These are phyloP conservation scores for Ceratina australensis DNA, from an alignment of 1,140 invertebrate species.

Conservation along the genomic window DNA sequence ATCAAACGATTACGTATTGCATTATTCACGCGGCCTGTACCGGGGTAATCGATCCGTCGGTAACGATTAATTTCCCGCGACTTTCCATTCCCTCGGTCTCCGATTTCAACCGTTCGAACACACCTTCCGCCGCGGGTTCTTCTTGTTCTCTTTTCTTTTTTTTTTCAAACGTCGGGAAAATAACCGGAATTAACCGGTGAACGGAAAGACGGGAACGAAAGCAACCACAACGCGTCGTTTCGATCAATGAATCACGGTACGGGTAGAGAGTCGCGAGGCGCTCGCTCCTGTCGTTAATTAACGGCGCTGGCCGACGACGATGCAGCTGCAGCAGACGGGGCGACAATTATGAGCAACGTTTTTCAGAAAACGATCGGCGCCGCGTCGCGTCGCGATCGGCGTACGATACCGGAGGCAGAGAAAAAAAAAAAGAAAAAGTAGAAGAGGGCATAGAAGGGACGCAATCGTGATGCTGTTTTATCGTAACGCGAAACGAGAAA, in stretches of 20 bases:
- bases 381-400: background rate
- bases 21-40: conserved; percentile 21
- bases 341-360: conserved; percentile 33
- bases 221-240: too few relatives aligned
- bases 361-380: background rate
- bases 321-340: background rate
- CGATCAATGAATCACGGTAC: background rate
- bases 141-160: background rate
- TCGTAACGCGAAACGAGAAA: conserved; percentile 41
- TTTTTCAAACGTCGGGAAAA: background rate
- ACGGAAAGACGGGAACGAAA: background rate
- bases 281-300: conserved; percentile 19
- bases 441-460: conserved; percentile 15
- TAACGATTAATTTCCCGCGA: background rate
- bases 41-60: background rate
- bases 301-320: background rate
- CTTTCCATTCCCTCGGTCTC: background rate
- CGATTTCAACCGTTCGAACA: background rate
- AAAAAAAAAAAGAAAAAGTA: too few relatives aligned
- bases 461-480: conserved; percentile 31
- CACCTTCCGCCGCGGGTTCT: background rate
- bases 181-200: background rate
- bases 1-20: conserved; percentile 24
- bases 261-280: background rate
- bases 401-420: background rate